Evolutionary conservation across 2,888 invertebrate genomes (phyloP).

Genomic region (Caenorhabditis sp.): DNA sequence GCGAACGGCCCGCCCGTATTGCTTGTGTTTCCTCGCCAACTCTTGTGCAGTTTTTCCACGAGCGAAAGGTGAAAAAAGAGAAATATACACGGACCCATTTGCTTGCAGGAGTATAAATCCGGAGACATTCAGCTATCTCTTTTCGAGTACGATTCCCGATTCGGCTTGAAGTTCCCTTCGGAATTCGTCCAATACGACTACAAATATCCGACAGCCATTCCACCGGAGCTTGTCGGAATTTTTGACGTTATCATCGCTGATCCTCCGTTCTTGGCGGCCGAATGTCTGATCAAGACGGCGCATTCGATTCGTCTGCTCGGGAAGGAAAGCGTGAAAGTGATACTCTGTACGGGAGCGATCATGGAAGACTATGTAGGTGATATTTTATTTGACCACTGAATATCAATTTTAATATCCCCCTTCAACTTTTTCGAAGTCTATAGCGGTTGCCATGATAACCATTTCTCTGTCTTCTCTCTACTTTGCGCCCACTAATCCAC

Average conservation of each 20-base stretch:
- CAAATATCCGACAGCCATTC: constrained; percentile 84
- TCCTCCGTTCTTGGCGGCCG: constrained; percentile 94
- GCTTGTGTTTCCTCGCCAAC: constrained; percentile 69
- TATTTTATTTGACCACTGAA: not conserved
- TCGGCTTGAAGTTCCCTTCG: constrained; percentile 83
- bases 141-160: constrained; percentile 90
- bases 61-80: constrained; percentile 62
- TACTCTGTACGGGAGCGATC: constrained; percentile 89
- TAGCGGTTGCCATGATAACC: too few relatives aligned
- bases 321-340: constrained; percentile 84
- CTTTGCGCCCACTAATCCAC: not conserved
- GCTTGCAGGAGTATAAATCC: constrained; percentile 53
- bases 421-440: not conserved
- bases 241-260: constrained; percentile 90
- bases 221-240: constrained; percentile 81
- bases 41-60: constrained; percentile 62
- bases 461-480: too few relatives aligned
- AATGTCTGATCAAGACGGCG: constrained; percentile 90
- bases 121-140: constrained; percentile 62
- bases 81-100: too few relatives aligned
- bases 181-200: constrained; percentile 92
- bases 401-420: not conserved
- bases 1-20: constrained; percentile 29
- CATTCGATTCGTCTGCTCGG: constrained; percentile 86
- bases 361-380: constrained; percentile 85